These are phyloP conservation scores for Seira ritae DNA, from an alignment of 2,888 invertebrate species.

Conservation along the genomic window DNA sequence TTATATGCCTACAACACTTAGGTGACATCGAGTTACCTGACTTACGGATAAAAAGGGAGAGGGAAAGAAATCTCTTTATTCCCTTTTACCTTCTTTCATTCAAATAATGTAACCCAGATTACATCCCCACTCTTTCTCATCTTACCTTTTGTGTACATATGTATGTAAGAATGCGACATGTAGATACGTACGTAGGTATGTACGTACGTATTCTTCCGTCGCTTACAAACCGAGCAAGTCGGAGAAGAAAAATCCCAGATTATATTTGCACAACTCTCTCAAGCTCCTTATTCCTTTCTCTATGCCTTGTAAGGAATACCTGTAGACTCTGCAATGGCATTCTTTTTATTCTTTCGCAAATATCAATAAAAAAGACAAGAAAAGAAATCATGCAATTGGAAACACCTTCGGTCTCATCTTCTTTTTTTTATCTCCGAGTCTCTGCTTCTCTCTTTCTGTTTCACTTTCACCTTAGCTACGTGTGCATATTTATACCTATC, in stretches of 20 bases:
- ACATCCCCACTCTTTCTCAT: neutral
- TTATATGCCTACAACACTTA: constrained; percentile 59
- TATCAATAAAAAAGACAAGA: constrained; percentile 12
- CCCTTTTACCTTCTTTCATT: constrained; percentile 18
- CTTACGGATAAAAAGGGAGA: constrained; percentile 34
- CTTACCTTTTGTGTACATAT: constrained; percentile 1
- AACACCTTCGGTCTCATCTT: constrained; percentile 26
- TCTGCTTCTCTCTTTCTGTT: neutral
- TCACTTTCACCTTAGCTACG: neutral
- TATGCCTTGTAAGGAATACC: neutral
- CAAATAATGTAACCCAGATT: constrained; percentile 4
- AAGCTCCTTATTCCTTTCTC: neutral
- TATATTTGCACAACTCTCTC: neutral
- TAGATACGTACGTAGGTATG: too few relatives aligned
- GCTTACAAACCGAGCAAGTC: neutral
- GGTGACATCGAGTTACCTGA: constrained; percentile 59
- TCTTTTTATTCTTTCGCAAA: neutral
- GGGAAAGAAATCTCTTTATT: constrained; percentile 42
- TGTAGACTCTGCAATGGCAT: neutral
- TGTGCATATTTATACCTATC: too few relatives aligned
- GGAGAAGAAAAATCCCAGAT: neutral
- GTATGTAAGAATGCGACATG: neutral
- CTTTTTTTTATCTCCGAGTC: constrained; percentile 11
- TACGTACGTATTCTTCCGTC: too few relatives aligned
- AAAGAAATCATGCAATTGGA: constrained; percentile 46